phyloP scores from a whole-genome alignment of 2,888 invertebrate species.

The Leptodirus hochenwartii region DNA sequence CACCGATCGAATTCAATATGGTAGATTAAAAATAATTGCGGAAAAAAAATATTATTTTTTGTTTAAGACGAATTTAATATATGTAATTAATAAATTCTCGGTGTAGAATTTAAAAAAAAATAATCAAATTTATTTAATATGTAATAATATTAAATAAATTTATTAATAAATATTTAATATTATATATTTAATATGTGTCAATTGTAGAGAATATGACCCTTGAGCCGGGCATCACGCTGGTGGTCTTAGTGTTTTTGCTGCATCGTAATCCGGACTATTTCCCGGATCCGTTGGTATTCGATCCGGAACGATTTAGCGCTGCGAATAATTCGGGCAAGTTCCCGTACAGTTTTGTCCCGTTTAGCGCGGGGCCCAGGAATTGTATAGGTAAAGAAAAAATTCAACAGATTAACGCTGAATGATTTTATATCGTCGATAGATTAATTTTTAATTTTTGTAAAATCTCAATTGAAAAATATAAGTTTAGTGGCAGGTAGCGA shows the following conservation, averaged over 20 bases:
- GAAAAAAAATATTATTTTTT: too few species aligned
- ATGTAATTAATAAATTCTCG: background rate
- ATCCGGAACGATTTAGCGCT: constrained; percentile 21
- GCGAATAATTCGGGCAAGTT: constrained; percentile 19
- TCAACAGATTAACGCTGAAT: background rate
- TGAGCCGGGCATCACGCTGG: background rate
- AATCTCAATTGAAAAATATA: too few species aligned
- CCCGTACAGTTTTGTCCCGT: constrained; percentile 21
- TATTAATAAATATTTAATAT: background rate
- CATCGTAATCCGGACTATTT: constrained; percentile 1
- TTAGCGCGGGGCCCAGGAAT: constrained; percentile 21
- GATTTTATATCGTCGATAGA: too few species aligned
- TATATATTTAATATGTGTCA: too few species aligned
- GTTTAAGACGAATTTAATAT: too few species aligned
- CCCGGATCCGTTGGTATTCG: constrained; percentile 3
- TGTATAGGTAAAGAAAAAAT: constrained; percentile 21
- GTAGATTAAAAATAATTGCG: too few species aligned
- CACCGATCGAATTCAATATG: too few species aligned
- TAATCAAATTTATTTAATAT: background rate
- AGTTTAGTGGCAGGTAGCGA: too few species aligned
- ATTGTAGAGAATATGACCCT: constrained; percentile 3
- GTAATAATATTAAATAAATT: background rate
- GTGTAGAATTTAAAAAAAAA: constrained; percentile 1
- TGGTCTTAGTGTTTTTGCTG: background rate
- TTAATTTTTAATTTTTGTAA: too few species aligned